Evolutionary conservation across 2,888 invertebrate species (phyloP).

Genomic region (Drosophila fungiperda): DNA sequence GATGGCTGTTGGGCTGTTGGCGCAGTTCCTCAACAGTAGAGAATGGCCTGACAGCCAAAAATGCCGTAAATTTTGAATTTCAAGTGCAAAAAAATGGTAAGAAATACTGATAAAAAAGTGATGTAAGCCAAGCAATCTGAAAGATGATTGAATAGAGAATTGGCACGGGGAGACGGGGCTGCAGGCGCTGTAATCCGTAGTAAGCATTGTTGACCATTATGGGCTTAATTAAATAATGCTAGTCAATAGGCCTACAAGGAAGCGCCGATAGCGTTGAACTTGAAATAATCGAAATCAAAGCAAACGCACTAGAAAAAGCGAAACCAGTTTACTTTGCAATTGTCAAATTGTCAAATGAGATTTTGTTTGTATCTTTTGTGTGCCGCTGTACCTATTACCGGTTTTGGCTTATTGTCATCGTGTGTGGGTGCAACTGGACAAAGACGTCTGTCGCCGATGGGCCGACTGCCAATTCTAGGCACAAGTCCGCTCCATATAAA

Average conservation of each 20-base stretch:
- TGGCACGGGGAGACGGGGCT: neutral
- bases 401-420: constrained; percentile 52
- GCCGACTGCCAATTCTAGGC: constrained; percentile 63
- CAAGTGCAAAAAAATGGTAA: constrained; percentile 45
- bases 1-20: neutral
- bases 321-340: constrained; percentile 72
- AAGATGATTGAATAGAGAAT: constrained; percentile 36
- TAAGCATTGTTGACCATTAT: constrained; percentile 50
- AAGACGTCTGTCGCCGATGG: constrained; percentile 18
- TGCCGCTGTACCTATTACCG: constrained; percentile 62
- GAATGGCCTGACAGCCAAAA: constrained; percentile 21
- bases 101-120: constrained; percentile 25
- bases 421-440: constrained; percentile 57
- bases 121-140: constrained; percentile 31
- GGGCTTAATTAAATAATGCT: constrained; percentile 65
- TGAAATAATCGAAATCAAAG: constrained; percentile 52
- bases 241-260: constrained; percentile 69
- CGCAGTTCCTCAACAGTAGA: constrained; percentile 33
- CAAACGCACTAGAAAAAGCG: constrained; percentile 9
- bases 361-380: constrained; percentile 53
- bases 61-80: constrained; percentile 30
- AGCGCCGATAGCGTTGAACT: constrained; percentile 70
- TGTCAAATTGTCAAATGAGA: constrained; percentile 75
- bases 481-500: constrained; percentile 67
- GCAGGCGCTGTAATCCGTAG: neutral